Conservation (phyloP, 2,888 invertebrate species). For the Syrphus vitripennis region DNA sequence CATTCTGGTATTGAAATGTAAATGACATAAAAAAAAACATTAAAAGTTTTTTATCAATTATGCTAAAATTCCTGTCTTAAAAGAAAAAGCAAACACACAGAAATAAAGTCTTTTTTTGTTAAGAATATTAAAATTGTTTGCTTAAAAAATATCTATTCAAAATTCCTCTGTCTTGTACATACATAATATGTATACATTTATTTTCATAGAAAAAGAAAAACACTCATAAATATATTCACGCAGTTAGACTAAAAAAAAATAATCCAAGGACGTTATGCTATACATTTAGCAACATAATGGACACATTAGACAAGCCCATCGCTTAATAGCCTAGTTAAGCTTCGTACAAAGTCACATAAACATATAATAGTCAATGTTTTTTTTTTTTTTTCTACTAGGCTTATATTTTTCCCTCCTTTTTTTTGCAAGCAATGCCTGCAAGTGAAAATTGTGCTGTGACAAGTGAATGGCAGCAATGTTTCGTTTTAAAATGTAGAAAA, state of each 20-base stretch:
- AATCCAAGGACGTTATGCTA: conserved; percentile 60
- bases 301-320: conserved; percentile 46
- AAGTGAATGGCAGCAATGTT: conserved; percentile 54
- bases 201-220: too few relatives aligned
- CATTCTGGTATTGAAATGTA: too few relatives aligned
- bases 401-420: not conserved
- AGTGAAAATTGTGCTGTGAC: conserved; percentile 55
- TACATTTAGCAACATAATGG: conserved; percentile 13
- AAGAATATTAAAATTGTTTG: not conserved
- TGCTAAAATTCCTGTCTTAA: too few relatives aligned
- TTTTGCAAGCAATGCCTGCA: conserved; percentile 21
- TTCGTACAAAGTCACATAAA: not conserved
- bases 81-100: too few relatives aligned
- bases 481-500: not conserved
- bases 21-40: too few relatives aligned
- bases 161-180: not conserved
- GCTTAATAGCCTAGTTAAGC: conserved; percentile 29
- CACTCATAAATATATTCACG: not conserved
- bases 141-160: not conserved
- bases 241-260: not conserved
- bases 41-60: too few relatives aligned
- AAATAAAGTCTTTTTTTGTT: too few relatives aligned
- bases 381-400: conserved; percentile 9
- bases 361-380: conserved; percentile 34
- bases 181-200: not conserved